These are phyloP conservation scores for Crocidura indochinensis DNA, from an alignment of 2,797 vertebrate species.

Conservation along the genomic window DNA sequence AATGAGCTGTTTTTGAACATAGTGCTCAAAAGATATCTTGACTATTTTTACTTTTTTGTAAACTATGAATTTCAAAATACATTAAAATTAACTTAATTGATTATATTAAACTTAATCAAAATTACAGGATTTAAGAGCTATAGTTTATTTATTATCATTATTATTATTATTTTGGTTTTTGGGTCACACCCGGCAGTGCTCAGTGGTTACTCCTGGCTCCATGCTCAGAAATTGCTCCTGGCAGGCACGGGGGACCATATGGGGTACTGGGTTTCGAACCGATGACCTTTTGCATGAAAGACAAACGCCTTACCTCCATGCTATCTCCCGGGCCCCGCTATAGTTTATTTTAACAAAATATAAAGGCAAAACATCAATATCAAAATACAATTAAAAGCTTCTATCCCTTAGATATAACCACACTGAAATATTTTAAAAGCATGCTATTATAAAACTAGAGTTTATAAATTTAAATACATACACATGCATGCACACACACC, in stretches of 20 bases:
- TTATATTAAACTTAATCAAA: slow-evolving; percentile 64
- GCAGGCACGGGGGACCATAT: too few relatives aligned
- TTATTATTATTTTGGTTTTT: too few relatives aligned
- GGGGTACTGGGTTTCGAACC: too few relatives aligned
- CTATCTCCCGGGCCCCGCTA: too few relatives aligned
- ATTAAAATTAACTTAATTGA: slow-evolving; percentile 49
- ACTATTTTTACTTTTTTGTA: slow-evolving; percentile 27
- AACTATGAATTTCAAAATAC: slow-evolving; percentile 1
- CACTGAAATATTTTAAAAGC: slow-evolving; percentile 42
- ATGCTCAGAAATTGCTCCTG: too few relatives aligned
- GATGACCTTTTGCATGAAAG: too few relatives aligned
- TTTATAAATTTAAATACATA: background rate
- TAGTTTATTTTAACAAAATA: slow-evolving; percentile 32
- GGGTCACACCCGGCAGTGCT: too few relatives aligned
- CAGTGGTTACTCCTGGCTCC: too few relatives aligned
- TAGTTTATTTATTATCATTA: slow-evolving; percentile 22
- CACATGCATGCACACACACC: background rate
- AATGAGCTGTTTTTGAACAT: slow-evolving; percentile 43
- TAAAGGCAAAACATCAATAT: slow-evolving; percentile 53
- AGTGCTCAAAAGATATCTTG: slow-evolving; percentile 17
- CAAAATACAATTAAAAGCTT: slow-evolving; percentile 39
- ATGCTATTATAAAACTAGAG: slow-evolving; percentile 29
- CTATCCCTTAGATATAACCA: slow-evolving; percentile 11
- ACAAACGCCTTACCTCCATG: too few relatives aligned
- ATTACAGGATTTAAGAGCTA: background rate